These are phyloP conservation scores for Channallabes apus DNA, from an alignment of 2,797 vertebrate genomes.

Conservation along the genomic window DNA sequence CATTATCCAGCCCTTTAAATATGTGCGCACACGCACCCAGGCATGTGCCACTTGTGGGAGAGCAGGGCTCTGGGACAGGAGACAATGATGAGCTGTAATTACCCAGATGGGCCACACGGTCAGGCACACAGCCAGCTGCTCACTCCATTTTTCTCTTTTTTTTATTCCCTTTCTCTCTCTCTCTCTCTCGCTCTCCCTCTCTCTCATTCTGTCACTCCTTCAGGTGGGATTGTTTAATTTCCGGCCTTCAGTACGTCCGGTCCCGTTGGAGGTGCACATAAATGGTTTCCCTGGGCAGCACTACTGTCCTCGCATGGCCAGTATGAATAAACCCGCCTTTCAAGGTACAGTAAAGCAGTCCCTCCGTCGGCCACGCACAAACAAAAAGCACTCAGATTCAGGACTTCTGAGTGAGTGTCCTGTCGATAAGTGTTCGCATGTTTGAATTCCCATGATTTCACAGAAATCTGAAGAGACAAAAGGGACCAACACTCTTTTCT, in stretches of 20 bases:
- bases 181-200: conserved; percentile 29
- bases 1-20: conserved; percentile 62
- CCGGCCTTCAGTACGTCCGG: conserved; percentile 92
- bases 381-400: not conserved
- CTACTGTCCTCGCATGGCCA: conserved; percentile 98
- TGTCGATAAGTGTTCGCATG: not conserved
- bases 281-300: conserved; percentile 97
- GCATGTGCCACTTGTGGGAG: conserved; percentile 57
- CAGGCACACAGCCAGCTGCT: conserved; percentile 65
- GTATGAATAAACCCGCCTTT: conserved; percentile 97
- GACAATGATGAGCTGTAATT: conserved; percentile 62
- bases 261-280: conserved; percentile 96
- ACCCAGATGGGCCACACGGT: conserved; percentile 67
- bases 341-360: conserved; percentile 78
- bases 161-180: conserved; percentile 26
- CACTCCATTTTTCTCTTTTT: conserved; percentile 53
- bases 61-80: conserved; percentile 53
- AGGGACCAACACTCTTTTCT: not conserved
- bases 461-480: not conserved
- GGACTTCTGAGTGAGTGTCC: not conserved
- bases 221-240: conserved; percentile 99
- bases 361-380: not conserved
- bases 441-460: not conserved
- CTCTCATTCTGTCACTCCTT: conserved; percentile 54
- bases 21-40: conserved; percentile 60